Evolutionary conservation across 37 sponge, comb jelly and placozoan genomes (phyloP), one percentile per base, ranked within the genome.

Genomic region (Cladorhizidae sp.): DNA sequence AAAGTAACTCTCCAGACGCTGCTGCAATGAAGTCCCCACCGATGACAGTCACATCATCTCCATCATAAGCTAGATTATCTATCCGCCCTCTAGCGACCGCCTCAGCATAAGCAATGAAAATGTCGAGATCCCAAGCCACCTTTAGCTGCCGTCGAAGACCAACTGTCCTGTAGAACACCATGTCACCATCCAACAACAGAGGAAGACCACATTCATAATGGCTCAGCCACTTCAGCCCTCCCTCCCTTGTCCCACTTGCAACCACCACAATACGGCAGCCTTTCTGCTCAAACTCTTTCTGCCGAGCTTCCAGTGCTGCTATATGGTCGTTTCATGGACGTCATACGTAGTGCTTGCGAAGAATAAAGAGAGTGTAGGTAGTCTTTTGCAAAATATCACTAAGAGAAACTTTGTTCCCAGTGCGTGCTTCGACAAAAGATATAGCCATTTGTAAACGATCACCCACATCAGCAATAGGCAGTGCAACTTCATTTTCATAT

Each of bases 21-120:
- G 67, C 76, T 31, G 68, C 39, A 33, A 92, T 80, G 51, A 86
- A 90, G 80, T 90, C 86, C 12, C 90, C 90, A 55, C 90, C 90
- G 39, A 90, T 76, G 35, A 79, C 81, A 55, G 75, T 56, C 21
- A 80, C 74, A 63, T 90, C 90, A 68, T 85, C 86, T 1, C 83
- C 86, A 29, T 62, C 62, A 22, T 74, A 78, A 37, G 73, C 76
- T 0, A 75, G 39, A 0, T 37, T 70, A 12, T 62, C 77, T 40
- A 52, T 33, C 21, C 67, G 32, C 15, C 79, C 79, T 28, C 43
- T 39, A 8, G 76, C 77, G 14, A 74, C 76, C 40, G 32, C 33
- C n/a, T 72, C 83, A 43, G 91, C 91, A 78, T 91, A 91, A 17
- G 37, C 42, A 35, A 64, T 64, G 21, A 91, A 54, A 23, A 77